Evolutionary conservation across 2,797 vertebrate genomes (phyloP).

Genomic region (Macrochelys suwanniensis): DNA sequence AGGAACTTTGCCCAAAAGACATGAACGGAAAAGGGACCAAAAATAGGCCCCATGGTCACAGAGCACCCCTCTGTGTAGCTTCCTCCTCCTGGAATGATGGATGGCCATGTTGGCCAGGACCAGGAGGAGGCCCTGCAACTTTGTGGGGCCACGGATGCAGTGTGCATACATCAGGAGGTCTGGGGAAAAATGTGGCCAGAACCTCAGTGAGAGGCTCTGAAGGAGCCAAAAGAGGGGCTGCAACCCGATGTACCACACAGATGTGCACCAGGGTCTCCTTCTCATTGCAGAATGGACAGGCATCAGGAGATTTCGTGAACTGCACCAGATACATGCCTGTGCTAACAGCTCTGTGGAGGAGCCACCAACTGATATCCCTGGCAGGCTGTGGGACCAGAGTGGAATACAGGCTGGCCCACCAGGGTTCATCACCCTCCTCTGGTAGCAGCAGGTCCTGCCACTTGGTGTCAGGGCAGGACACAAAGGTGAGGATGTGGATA

Average conservation of each 20-base stretch:
- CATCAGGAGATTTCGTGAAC: neutral
- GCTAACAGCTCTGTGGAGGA: neutral
- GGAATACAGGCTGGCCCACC: neutral
- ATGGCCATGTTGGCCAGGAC: neutral
- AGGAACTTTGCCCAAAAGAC: neutral
- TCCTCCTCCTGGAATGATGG: neutral
- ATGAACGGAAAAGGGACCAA: neutral
- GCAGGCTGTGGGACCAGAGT: neutral
- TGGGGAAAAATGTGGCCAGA: neutral
- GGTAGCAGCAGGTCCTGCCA: neutral
- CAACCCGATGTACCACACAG: neutral
- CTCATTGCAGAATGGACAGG: neutral
- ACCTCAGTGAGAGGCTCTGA: neutral
- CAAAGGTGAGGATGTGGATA: neutral
- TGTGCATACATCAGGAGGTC: neutral
- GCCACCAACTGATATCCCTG: neutral
- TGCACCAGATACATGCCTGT: neutral
- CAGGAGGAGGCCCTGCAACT: neutral
- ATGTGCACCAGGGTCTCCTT: neutral
- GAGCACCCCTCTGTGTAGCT: neutral
- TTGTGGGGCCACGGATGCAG: neutral
- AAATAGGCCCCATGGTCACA: neutral
- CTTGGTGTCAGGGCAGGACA: neutral
- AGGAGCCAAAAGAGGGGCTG: neutral
- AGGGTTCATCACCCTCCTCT: neutral